phyloP scores from a whole-genome alignment of 1,140 invertebrate genomes.

The Pararge aegeria region DNA sequence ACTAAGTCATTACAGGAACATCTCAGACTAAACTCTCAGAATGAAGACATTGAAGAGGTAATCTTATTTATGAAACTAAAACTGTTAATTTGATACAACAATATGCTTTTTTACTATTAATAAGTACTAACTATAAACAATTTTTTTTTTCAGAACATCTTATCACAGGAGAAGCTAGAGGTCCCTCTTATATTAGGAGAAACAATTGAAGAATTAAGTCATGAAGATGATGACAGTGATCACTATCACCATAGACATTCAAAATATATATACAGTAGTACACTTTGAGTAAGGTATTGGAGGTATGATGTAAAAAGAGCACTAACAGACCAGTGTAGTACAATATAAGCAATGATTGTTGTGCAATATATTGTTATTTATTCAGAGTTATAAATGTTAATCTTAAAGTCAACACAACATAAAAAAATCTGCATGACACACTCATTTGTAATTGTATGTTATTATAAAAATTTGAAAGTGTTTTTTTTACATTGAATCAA shows the following conservation, averaged over 20 bases:
- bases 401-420: no score
- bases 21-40: constrained; percentile 52
- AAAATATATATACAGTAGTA: constrained; percentile 58
- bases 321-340: no score
- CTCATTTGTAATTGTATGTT: no score
- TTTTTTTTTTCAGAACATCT: constrained; percentile 46
- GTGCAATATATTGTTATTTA: no score
- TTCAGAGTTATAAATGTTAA: no score
- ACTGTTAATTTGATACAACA: background rate
- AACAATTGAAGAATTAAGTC: constrained; percentile 59
- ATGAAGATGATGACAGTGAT: constrained; percentile 61
- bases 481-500: no score
- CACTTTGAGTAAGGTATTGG: constrained; percentile 35
- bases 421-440: no score
- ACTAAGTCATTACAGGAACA: constrained; percentile 64
- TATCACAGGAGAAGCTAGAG: constrained; percentile 44
- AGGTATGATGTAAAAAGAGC: no score
- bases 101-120: background rate
- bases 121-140: constrained; percentile 3
- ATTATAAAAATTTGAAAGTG: no score
- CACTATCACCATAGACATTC: constrained; percentile 45
- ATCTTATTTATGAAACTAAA: constrained; percentile 13
- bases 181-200: constrained; percentile 58
- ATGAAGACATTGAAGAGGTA: constrained; percentile 47
- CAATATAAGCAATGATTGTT: no score